phyloP scores from a whole-genome alignment of 2,888 invertebrate genomes.

The Lochmaea crataegi region DNA sequence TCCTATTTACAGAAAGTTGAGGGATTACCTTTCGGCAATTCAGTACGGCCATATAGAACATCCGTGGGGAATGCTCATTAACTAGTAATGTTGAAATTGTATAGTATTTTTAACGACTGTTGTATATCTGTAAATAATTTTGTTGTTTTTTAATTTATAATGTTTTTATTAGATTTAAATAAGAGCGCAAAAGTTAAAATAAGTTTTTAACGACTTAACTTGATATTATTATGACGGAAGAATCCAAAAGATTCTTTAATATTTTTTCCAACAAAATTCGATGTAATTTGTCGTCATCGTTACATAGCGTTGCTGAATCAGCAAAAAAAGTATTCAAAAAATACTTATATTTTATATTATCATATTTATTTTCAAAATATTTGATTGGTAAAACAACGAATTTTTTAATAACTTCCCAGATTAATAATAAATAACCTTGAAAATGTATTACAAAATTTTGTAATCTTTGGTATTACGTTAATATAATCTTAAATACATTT shows the following conservation, averaged over 20 bases:
- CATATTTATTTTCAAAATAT: too few species aligned
- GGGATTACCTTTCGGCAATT: slow-evolving; percentile 84
- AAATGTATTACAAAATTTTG: too few species aligned
- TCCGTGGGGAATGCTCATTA: slow-evolving; percentile 80
- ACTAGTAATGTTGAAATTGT: slow-evolving; percentile 57
- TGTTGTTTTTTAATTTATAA: slow-evolving; percentile 19
- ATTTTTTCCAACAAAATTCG: not conserved
- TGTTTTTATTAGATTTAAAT: not conserved
- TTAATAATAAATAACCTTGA: too few species aligned
- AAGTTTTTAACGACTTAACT: not conserved
- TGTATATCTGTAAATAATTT: slow-evolving; percentile 32
- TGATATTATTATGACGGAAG: not conserved
- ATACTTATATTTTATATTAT: too few species aligned
- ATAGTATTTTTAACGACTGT: slow-evolving; percentile 38
- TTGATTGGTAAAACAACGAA: too few species aligned
- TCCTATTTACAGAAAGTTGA: slow-evolving; percentile 79
- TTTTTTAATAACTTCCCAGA: too few species aligned
- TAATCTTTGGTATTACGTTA: too few species aligned
- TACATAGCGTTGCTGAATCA: too few species aligned
- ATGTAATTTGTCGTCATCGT: not conserved
- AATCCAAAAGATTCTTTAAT: not conserved
- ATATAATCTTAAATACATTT: too few species aligned
- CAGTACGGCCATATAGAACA: slow-evolving; percentile 89
- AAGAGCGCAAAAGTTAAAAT: not conserved
- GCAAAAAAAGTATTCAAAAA: too few species aligned